These are phyloP conservation scores for Brachypteracias leptosomus DNA, from an alignment of 2,113 vertebrate species.

Conservation along the genomic window DNA sequence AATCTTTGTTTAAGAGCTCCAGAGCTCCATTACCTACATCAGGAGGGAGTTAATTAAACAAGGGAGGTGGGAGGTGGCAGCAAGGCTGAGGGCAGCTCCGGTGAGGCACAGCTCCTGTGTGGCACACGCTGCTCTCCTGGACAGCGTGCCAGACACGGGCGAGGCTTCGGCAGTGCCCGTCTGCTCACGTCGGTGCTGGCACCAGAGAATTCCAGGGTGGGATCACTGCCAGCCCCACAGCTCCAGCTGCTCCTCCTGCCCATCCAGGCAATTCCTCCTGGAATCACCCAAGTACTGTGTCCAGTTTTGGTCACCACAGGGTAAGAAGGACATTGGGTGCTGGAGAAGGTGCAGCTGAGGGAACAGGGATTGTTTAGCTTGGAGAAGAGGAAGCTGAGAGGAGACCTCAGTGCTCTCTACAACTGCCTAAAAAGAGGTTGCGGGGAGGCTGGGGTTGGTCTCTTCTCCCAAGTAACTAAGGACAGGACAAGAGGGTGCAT, in stretches of 20 bases:
- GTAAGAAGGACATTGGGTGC: too few relatives aligned
- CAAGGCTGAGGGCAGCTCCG: background rate
- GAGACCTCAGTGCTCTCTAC: too few relatives aligned
- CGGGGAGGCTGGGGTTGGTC: too few relatives aligned
- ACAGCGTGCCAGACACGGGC: fast-evolving
- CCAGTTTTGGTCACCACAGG: too few relatives aligned
- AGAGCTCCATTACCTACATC: constrained; percentile 18
- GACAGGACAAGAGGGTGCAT: too few relatives aligned
- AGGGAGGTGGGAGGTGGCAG: constrained; percentile 41
- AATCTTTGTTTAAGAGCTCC: constrained; percentile 63
- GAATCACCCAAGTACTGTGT: fast-evolving
- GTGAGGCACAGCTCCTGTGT: background rate
- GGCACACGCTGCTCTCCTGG: background rate
- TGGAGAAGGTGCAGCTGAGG: too few relatives aligned
- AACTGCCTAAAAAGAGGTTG: too few relatives aligned
- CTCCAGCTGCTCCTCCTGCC: background rate
- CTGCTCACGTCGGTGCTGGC: background rate
- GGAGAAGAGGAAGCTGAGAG: too few relatives aligned
- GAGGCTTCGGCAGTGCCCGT: fast-evolving
- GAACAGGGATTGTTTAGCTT: too few relatives aligned
- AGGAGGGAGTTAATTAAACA: constrained; percentile 61
- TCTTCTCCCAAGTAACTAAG: too few relatives aligned
- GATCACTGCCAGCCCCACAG: background rate
- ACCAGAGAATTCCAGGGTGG: background rate
- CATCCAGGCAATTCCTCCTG: fast-evolving